Evolutionary conservation across 2,797 vertebrate species (phyloP).

Genomic region (Cossypha polioptera): DNA sequence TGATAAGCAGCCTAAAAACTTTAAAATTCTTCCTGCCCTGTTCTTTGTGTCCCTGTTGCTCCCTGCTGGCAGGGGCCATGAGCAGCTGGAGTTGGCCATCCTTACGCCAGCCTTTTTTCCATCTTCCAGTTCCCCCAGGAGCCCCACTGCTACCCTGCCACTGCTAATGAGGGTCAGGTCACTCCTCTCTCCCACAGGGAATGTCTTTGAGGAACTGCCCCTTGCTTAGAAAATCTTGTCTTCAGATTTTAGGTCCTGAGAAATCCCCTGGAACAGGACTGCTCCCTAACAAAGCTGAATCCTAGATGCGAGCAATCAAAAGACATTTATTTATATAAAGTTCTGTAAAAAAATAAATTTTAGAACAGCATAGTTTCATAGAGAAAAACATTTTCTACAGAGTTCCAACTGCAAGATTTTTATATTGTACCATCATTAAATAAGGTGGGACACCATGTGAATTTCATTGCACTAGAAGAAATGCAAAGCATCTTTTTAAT

Average conservation of each 20-base stretch:
- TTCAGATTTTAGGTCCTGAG: neutral
- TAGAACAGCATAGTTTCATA: slow-evolving; percentile 75
- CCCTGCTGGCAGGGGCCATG: accelerated
- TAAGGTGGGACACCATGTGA: slow-evolving; percentile 75
- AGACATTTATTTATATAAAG: slow-evolving; percentile 80
- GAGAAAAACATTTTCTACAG: slow-evolving; percentile 77
- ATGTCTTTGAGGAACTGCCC: neutral
- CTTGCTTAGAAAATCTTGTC: neutral
- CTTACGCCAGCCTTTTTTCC: slow-evolving; percentile 1
- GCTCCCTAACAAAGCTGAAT: slow-evolving; percentile 72
- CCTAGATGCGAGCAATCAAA: slow-evolving; percentile 74
- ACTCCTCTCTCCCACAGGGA: neutral
- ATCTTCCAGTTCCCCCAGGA: neutral
- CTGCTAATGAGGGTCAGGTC: neutral
- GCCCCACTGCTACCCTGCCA: neutral
- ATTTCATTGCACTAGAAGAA: slow-evolving; percentile 83
- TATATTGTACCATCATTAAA: slow-evolving; percentile 81
- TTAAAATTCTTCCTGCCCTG: neutral
- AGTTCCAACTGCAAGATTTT: slow-evolving; percentile 71
- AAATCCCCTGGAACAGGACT: slow-evolving; percentile 43
- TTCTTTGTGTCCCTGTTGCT: neutral
- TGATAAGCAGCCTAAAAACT: slow-evolving; percentile 12
- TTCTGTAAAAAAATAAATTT: slow-evolving; percentile 87
- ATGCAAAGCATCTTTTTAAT: slow-evolving; percentile 83
- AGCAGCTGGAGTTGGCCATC: neutral